A percentile compares a stretch with the other conserved stretches of the same genome.
Evolutionary conservation across 1,140 invertebrate species (phyloP).

Genomic region (Chrysoperla carnea): DNA sequence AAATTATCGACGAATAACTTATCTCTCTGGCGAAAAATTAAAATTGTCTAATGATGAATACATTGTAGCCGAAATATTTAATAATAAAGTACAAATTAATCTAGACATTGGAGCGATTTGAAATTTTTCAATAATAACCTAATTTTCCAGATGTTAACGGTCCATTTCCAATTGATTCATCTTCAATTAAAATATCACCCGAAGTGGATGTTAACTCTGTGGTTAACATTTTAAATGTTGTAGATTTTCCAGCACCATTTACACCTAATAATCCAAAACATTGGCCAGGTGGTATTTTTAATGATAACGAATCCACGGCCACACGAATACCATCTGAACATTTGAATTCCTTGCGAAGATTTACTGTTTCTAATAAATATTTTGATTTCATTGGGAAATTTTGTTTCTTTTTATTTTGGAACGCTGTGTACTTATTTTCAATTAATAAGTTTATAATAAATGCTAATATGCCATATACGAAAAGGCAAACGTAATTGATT

Average conservation of each 20-base stretch:
- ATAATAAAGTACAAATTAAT: no score
- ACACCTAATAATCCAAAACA: conserved; percentile 61
- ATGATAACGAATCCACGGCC: conserved; percentile 23
- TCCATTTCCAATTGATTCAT: conserved; percentile 15
- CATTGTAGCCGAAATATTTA: no score
- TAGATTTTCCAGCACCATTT: conserved; percentile 57
- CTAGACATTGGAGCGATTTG: conserved; percentile 10
- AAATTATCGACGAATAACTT: conserved; percentile 21
- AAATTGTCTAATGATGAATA: not conserved
- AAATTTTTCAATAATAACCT: no score
- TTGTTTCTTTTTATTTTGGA: no score
- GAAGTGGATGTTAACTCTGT: conserved; percentile 35
- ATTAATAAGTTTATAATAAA: conserved; percentile 34
- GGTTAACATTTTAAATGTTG: conserved; percentile 55
- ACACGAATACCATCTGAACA: conserved; percentile 21
- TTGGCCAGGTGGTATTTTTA: conserved; percentile 24
- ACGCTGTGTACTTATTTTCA: conserved; percentile 27
- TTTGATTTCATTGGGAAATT: no score
- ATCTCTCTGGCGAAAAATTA: not conserved
- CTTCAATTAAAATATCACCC: conserved; percentile 28
- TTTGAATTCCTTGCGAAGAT: conserved; percentile 25
- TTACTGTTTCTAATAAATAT: conserved; percentile 18
- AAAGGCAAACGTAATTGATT: conserved; percentile 30
- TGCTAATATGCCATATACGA: conserved; percentile 26
- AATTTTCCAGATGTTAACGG: conserved; percentile 29